phyloP scores from a whole-genome alignment of 2,797 vertebrate species.

The Nothura maculosa region DNA sequence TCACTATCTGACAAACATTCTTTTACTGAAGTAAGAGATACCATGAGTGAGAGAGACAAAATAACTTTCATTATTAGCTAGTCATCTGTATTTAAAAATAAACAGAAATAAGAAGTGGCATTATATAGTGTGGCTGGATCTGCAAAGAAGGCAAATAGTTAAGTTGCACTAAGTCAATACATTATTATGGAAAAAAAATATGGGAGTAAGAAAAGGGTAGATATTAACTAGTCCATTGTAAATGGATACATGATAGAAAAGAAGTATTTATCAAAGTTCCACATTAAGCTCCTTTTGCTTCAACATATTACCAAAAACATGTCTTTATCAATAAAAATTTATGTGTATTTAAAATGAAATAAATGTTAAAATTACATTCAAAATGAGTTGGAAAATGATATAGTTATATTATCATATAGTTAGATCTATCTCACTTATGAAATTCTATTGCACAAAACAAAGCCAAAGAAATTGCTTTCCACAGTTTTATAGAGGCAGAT shows the following conservation, averaged over 20 bases:
- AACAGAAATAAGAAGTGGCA: neutral
- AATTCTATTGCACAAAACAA: neutral
- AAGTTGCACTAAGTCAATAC: neutral
- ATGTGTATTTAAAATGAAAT: neutral
- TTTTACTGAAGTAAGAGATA: neutral
- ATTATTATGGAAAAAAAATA: neutral
- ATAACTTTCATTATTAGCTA: conserved; percentile 15
- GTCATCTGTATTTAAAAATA: conserved; percentile 7
- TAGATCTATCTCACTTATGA: neutral
- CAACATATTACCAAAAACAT: neutral
- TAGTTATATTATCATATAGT: neutral
- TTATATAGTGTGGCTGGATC: neutral
- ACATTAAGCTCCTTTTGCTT: neutral
- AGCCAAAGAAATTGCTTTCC: neutral
- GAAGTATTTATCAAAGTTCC: neutral
- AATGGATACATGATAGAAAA: neutral
- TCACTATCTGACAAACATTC: conserved; percentile 4
- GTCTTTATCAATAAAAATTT: neutral
- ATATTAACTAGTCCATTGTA: neutral
- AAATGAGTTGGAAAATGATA: neutral
- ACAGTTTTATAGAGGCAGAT: neutral
- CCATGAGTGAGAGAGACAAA: conserved; percentile 10
- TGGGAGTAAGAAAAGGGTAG: neutral
- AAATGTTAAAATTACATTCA: neutral
- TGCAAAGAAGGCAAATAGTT: neutral